Conservation (phyloP, 2,888 invertebrate species). For the Plagiodera versicolora region DNA sequence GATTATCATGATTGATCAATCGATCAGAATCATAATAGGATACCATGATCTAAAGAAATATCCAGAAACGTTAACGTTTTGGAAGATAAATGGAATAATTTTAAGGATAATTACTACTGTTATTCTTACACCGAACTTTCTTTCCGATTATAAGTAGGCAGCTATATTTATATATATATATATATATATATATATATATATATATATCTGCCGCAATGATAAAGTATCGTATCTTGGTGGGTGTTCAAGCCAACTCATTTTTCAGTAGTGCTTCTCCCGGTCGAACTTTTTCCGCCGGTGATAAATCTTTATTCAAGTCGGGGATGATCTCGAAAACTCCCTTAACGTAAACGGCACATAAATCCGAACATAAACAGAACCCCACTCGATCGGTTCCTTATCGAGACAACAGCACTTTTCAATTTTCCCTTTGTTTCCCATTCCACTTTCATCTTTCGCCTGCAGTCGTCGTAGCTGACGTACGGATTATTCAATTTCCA, state of each 20-base stretch:
- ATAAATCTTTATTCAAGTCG: neutral
- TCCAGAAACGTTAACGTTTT: too few species aligned
- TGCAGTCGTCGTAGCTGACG: neutral
- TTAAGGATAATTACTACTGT: too few species aligned
- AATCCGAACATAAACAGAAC: constrained; percentile 1
- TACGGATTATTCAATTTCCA: neutral
- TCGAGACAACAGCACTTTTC: neutral
- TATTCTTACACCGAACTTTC: too few species aligned
- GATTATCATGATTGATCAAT: too few species aligned
- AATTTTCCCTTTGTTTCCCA: neutral
- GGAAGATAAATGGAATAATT: too few species aligned
- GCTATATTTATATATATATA: too few species aligned
- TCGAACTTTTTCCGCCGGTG: neutral
- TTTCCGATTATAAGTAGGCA: too few species aligned
- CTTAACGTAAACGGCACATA: constrained; percentile 1
- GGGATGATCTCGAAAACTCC: constrained; percentile 1
- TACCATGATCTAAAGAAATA: too few species aligned
- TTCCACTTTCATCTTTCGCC: neutral
- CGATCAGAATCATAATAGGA: too few species aligned
- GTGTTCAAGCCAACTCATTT: neutral
- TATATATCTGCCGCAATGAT: neutral
- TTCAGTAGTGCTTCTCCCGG: neutral
- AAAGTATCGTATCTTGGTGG: neutral
- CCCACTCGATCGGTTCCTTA: constrained; percentile 1
- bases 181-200: too few species aligned